Evolutionary conservation across 2,113 vertebrate species (phyloP).

Genomic region (Mus pahari): DNA sequence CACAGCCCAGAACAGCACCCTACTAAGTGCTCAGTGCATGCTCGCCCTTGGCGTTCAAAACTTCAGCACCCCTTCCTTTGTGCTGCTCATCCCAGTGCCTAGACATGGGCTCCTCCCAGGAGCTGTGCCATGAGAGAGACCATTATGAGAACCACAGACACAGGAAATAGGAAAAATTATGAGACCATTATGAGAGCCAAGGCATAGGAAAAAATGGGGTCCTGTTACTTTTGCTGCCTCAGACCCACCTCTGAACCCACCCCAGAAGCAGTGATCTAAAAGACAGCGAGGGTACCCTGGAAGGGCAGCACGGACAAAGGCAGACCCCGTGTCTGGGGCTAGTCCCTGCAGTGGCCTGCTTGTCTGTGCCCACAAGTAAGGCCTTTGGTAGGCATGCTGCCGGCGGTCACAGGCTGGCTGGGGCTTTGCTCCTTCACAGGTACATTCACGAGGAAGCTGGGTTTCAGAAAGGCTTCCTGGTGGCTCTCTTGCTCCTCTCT

Average conservation of each 20-base stretch:
- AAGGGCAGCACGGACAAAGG: neutral
- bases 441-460: neutral
- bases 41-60: neutral
- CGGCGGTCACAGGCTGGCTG: neutral
- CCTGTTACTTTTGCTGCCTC: neutral
- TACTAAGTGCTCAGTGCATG: neutral
- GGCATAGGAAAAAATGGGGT: neutral
- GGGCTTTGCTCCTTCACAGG: neutral
- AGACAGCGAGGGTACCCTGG: neutral
- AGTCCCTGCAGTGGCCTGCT: neutral
- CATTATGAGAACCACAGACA: neutral
- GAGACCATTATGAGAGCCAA: too few species aligned
- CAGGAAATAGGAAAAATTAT: too few species aligned
- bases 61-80: neutral
- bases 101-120: neutral
- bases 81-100: neutral
- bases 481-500: constrained; percentile 41
- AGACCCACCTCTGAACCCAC: neutral
- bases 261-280: neutral
- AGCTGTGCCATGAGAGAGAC: neutral
- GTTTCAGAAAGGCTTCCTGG: constrained; percentile 14
- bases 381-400: neutral
- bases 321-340: neutral
- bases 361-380: neutral
- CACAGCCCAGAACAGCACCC: neutral